Base-by-base conservation (phyloP, 1,140 invertebrate genomes). In the Acromyrmex charruanus region DNA sequence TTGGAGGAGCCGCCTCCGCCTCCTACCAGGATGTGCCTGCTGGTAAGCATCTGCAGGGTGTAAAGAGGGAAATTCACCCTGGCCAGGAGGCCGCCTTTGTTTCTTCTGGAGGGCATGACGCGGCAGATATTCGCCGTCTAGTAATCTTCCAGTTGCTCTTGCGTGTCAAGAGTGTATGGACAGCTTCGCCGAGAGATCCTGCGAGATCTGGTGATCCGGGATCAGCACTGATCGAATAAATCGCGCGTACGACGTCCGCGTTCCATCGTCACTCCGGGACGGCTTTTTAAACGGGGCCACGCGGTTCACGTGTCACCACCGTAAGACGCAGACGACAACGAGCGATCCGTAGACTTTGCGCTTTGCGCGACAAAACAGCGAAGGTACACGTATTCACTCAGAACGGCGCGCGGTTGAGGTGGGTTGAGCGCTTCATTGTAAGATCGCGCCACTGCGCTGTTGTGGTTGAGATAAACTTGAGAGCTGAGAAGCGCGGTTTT, bases 1-100 rank as follows among this genome's bases (percentile, higher is more conserved):
- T 99, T 99, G 25, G 98, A 97, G 21, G 98, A 97, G 69, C 99
- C 99, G 77, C 99, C 99, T 69, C 99, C 99, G 63, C 99, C 99
- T 87, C 98, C 99, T 49, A 99, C 98, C 66, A 99, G 95, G 91
- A 99, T 97, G 96, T 99, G 98, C 85, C 98, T 97, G 95, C 97
- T 98, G 39, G 98, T 98, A 51, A 99, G 95, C 95, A 98, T 98
- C 94, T 98, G 97, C 31, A 99, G 96, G 1, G 97, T 97, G 94
- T 99, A 99, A 25, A 99, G 96, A 0, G 99, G 99, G 96, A 99
- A 99, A 96, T 99, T 98, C 53, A 99, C 97, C 90, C 97, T 96
- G 86, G 98, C 97, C 93, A 98, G 93, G 71, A 98, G 96, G 89
- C 97, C 97, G 93, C 97, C 97, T 51, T 95, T 95, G 80, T 95